Evolutionary conservation across 2,888 invertebrate species (phyloP).

Genomic region (Syrista parreyssii): DNA sequence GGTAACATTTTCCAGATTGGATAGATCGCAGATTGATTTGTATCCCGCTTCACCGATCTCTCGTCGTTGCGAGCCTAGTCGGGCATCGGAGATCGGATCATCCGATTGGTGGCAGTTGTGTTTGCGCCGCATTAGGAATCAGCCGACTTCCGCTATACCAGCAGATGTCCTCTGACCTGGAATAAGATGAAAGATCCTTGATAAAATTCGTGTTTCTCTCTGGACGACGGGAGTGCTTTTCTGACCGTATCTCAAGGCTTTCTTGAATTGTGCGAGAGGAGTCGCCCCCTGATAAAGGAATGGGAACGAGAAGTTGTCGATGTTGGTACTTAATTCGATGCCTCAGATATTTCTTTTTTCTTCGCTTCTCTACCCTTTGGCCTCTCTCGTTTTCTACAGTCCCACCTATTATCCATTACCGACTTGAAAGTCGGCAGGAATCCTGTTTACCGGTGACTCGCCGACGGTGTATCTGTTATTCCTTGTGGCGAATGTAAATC

Average conservation of each 20-base stretch:
- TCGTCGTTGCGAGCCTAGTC: not conserved
- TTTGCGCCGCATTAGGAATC: constrained; percentile 50
- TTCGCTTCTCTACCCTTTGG: not conserved
- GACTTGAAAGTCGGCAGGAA: not conserved
- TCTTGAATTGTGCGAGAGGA: not conserved
- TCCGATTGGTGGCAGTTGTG: constrained; percentile 46
- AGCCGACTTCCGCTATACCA: constrained; percentile 38
- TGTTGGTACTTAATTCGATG: not conserved
- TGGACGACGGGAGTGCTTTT: not conserved
- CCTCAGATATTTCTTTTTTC: not conserved
- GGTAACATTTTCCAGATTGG: constrained; percentile 45
- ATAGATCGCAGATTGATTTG: constrained; percentile 46
- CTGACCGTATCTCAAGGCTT: not conserved
- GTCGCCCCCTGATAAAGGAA: not conserved
- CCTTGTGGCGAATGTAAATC: not conserved
- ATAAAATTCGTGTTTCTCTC: constrained; percentile 25
- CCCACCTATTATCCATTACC: not conserved
- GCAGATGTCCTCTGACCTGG: constrained; percentile 48
- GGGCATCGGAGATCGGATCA: constrained; percentile 38
- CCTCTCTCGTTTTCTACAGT: not conserved
- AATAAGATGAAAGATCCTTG: constrained; percentile 48
- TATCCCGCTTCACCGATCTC: constrained; percentile 23
- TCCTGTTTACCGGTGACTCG: not conserved
- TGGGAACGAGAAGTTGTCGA: not conserved
- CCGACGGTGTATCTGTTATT: not conserved